Conservation (phyloP, 2,113 vertebrate species). For the Rhabdornis inornatus region DNA sequence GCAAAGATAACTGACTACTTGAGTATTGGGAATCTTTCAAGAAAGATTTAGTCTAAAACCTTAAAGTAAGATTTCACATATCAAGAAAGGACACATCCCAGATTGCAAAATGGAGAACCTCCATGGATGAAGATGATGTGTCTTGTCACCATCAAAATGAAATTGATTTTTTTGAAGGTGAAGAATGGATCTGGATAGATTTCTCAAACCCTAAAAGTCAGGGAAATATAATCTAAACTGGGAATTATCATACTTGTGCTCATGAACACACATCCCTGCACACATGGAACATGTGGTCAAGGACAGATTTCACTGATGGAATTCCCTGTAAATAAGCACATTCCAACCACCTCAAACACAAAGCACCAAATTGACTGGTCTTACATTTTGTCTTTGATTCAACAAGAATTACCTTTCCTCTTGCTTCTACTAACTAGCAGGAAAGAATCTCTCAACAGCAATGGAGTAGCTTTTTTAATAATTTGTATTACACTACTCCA, state of each 20-base stretch:
- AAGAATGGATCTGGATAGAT: neutral
- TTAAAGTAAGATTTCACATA: neutral
- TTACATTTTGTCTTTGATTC: neutral
- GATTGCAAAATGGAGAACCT: neutral
- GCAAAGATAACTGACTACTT: neutral
- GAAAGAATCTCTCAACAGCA: neutral
- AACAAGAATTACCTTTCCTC: neutral
- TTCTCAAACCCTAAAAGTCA: neutral
- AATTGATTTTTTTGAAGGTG: neutral
- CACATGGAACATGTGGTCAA: neutral
- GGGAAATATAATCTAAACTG: neutral
- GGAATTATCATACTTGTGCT: neutral
- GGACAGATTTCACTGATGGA: neutral
- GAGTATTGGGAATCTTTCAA: neutral
- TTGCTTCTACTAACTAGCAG: neutral
- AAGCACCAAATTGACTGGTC: neutral
- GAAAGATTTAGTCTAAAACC: neutral
- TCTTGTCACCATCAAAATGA: neutral
- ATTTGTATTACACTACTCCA: neutral
- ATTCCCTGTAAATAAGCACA: neutral
- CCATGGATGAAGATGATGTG: rapidly evolving
- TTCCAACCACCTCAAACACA: neutral
- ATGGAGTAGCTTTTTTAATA: neutral
- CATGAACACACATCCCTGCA: rapidly evolving
- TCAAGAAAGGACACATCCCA: neutral